A percentile compares a stretch with the other conserved stretches of the same genome.
Evolutionary conservation across 2,797 vertebrate genomes (phyloP).

Genomic region (Malurus splendens): DNA sequence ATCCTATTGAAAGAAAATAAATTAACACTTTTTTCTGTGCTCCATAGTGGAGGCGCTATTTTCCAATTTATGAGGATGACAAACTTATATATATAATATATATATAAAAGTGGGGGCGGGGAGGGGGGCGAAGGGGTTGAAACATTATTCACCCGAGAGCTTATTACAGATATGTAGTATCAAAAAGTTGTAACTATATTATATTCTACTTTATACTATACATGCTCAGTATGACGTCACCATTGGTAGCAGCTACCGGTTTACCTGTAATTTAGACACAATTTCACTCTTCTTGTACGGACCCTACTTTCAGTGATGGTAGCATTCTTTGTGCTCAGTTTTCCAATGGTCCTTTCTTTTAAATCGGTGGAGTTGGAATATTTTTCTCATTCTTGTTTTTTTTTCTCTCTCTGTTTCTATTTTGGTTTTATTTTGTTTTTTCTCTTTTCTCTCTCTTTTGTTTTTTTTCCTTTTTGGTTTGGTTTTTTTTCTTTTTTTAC

Average conservation of each 20-base stretch:
- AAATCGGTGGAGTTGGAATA: slow-evolving; percentile 60
- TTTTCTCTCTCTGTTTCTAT: slow-evolving; percentile 25
- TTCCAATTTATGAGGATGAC: slow-evolving; percentile 60
- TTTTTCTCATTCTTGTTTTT: slow-evolving; percentile 42
- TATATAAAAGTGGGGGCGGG: slow-evolving; percentile 35
- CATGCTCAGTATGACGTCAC: slow-evolving; percentile 58
- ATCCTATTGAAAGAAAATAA: slow-evolving; percentile 81
- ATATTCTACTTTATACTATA: slow-evolving; percentile 59
- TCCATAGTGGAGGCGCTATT: slow-evolving; percentile 59
- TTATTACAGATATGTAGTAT: slow-evolving; percentile 62
- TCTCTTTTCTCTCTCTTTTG: not conserved
- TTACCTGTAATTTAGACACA: slow-evolving; percentile 48
- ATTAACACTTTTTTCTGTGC: slow-evolving; percentile 71
- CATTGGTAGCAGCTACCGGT: slow-evolving; percentile 55
- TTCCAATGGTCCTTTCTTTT: slow-evolving; percentile 62
- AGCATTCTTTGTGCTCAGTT: slow-evolving; percentile 61
- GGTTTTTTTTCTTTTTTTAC: not conserved
- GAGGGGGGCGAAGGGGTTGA: slow-evolving; percentile 28
- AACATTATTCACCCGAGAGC: slow-evolving; percentile 65
- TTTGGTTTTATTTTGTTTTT: not conserved
- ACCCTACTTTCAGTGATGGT: slow-evolving; percentile 62
- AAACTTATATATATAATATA: slow-evolving; percentile 55
- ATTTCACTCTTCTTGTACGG: slow-evolving; percentile 52
- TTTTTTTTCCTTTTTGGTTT: not conserved
- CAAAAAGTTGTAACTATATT: slow-evolving; percentile 58